phyloP scores from a whole-genome alignment of 37 sponge, comb jelly and placozoan species.

The Petrosia ficiformis region DNA sequence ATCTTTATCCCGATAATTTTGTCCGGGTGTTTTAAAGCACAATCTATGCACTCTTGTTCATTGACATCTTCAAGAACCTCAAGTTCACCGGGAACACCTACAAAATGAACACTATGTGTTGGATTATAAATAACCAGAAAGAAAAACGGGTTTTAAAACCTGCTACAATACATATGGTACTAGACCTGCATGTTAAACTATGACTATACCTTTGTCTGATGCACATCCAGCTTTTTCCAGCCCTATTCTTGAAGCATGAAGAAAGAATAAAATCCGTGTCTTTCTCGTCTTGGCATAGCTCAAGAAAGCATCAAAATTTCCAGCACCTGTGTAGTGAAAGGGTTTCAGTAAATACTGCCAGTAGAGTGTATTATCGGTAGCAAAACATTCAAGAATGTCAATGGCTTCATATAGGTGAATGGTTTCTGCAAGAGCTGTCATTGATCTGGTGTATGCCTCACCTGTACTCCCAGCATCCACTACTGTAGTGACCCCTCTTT shows the following conservation, averaged over 20 bases:
- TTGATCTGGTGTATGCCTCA: too few species aligned
- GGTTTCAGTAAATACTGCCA: too few species aligned
- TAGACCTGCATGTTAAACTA: too few species aligned
- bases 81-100: constrained; percentile 26
- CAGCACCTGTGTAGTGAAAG: constrained; percentile 13
- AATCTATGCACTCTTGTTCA: constrained; percentile 16
- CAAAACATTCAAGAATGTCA: neutral
- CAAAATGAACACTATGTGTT: too few species aligned
- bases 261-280: constrained; percentile 20
- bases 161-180: too few species aligned
- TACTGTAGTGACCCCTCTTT: constrained; percentile 51
- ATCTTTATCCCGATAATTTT: constrained; percentile 45
- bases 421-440: too few species aligned
- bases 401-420: too few species aligned
- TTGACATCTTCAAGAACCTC: constrained; percentile 23
- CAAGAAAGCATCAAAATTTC: neutral
- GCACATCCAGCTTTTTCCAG: constrained; percentile 37
- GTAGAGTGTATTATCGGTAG: neutral
- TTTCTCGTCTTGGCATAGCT: neutral
- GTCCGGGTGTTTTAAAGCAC: constrained; percentile 8
- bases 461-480: constrained; percentile 62
- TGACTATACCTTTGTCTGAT: neutral
- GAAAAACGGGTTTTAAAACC: too few species aligned
- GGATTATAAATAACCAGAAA: too few species aligned
- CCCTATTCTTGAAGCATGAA: constrained; percentile 33